Evolutionary conservation across 2,888 invertebrate species (phyloP).

Genomic region (Sinotaia quadrata): DNA sequence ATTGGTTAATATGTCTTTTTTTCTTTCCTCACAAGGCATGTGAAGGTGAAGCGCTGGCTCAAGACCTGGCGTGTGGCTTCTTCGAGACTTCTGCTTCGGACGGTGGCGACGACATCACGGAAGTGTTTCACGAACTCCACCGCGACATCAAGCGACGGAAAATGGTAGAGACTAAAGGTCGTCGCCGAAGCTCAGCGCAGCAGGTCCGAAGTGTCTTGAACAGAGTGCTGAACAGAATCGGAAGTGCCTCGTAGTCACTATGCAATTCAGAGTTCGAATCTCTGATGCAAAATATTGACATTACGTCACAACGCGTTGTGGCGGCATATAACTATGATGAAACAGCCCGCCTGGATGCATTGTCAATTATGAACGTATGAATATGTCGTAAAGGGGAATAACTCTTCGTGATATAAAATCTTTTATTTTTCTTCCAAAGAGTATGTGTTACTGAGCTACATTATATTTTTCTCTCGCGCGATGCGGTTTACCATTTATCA

Average conservation of each 20-base stretch:
- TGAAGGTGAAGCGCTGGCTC: conserved; percentile 65
- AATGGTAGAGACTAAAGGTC: conserved; percentile 58
- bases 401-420: background rate
- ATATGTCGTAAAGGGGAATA: background rate
- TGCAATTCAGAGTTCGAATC: too few relatives aligned
- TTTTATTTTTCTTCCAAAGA: too few relatives aligned
- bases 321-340: too few relatives aligned
- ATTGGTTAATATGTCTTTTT: too few relatives aligned
- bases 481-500: too few relatives aligned
- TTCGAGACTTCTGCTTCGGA: conserved; percentile 70
- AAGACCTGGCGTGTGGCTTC: conserved; percentile 67
- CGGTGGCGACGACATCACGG: conserved; percentile 66
- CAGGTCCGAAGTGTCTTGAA: conserved; percentile 59
- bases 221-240: conserved; percentile 50
- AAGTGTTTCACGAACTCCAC: conserved; percentile 69
- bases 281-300: too few relatives aligned
- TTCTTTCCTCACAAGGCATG: conserved; percentile 19
- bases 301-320: too few relatives aligned
- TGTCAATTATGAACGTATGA: background rate
- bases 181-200: conserved; percentile 68
- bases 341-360: too few relatives aligned
- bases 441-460: too few relatives aligned
- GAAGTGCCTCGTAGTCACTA: conserved; percentile 33
- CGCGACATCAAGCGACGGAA: conserved; percentile 66
- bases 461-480: too few relatives aligned